Percentiles rank a stretch among this genome's conserved stretches.
Evolutionary conservation across 2,797 vertebrate genomes (phyloP).

Genomic region (Hypotaenidia okinawae): DNA sequence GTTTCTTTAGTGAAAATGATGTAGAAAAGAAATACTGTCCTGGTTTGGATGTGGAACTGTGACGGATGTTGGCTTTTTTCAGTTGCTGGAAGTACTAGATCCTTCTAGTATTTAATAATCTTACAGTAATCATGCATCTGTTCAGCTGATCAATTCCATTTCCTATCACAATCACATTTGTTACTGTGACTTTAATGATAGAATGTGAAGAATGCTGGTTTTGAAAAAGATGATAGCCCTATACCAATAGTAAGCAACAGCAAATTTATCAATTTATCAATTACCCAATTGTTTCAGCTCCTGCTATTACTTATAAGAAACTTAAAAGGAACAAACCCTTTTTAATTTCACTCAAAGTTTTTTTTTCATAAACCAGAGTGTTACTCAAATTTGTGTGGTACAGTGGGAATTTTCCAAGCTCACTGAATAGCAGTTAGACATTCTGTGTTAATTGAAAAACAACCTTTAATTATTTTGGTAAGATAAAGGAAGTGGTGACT

Average conservation of each 20-base stretch:
- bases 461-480: not conserved
- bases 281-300: not conserved
- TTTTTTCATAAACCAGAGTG: not conserved
- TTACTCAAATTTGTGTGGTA: not conserved
- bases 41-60: not conserved
- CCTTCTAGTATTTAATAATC: not conserved
- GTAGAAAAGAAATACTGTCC: not conserved
- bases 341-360: not conserved
- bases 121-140: not conserved
- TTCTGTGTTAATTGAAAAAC: not conserved
- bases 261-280: not conserved
- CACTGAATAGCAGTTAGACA: not conserved
- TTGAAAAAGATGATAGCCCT: not conserved
- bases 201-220: not conserved
- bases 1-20: not conserved
- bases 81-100: not conserved
- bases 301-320: not conserved
- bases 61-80: not conserved
- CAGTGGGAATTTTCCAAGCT: not conserved
- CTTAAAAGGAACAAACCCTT: not conserved
- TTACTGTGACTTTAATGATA: not conserved
- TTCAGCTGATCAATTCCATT: not conserved
- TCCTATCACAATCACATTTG: not conserved
- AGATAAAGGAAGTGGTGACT: not conserved
- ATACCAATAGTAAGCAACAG: not conserved